Conservation (phyloP, 1,140 invertebrate species). For the Formica selysi region DNA sequence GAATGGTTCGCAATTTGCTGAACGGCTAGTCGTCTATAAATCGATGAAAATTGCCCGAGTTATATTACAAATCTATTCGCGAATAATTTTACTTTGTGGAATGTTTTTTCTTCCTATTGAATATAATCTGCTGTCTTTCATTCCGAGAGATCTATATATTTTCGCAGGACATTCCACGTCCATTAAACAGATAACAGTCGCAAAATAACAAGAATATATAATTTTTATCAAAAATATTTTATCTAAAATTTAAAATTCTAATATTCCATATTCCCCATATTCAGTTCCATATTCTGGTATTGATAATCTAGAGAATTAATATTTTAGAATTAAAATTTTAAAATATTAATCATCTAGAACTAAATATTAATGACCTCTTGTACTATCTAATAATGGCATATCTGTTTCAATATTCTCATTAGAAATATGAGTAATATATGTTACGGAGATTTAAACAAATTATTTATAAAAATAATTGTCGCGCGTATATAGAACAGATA, state of each 20-base stretch:
- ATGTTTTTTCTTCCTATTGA: conserved; percentile 29
- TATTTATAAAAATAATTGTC: not conserved
- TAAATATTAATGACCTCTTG: too few species aligned
- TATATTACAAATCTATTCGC: conserved; percentile 46
- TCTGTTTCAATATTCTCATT: too few species aligned
- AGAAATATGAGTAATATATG: too few species aligned
- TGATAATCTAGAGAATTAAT: too few species aligned
- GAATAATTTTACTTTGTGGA: conserved; percentile 50
- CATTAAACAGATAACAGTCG: not conserved
- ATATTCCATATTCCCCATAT: not conserved
- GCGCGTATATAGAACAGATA: not conserved
- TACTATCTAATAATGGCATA: too few species aligned
- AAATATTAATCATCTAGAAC: too few species aligned
- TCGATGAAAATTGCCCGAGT: conserved; percentile 67
- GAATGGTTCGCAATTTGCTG: conserved; percentile 66
- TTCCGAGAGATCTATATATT: not conserved
- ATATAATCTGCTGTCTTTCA: conserved; percentile 1
- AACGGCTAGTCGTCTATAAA: conserved; percentile 60
- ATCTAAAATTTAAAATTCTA: not conserved
- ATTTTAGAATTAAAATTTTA: too few species aligned
- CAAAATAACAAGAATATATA: not conserved
- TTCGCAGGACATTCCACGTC: not conserved
- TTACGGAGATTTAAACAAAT: too few species aligned
- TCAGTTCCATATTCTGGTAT: too few species aligned
- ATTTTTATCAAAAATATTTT: not conserved